These are phyloP conservation scores for Chrysolina oricalcia DNA, from an alignment of 2,888 invertebrate species.

Conservation along the genomic window DNA sequence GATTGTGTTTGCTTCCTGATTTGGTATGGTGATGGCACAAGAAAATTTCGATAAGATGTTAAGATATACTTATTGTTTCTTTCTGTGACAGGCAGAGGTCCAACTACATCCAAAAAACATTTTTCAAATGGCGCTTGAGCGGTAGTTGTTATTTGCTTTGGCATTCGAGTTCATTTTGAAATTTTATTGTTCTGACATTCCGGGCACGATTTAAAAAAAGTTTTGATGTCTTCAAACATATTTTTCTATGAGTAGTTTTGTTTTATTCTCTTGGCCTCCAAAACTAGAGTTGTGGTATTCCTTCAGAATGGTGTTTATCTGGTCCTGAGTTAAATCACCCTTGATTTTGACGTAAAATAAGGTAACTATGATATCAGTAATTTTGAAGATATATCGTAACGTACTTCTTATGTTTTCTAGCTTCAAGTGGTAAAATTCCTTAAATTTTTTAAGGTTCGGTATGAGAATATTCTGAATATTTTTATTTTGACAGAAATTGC, in stretches of 20 bases:
- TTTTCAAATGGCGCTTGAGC: neutral
- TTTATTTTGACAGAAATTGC: neutral
- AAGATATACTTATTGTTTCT: neutral
- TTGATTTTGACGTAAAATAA: too few relatives aligned
- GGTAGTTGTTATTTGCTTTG: neutral
- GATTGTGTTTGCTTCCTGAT: too few relatives aligned
- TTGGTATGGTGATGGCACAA: too few relatives aligned
- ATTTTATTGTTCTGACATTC: constrained; percentile 6
- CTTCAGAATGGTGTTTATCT: too few relatives aligned
- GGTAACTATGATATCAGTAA: neutral
- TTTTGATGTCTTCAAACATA: neutral
- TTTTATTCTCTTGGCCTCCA: too few relatives aligned
- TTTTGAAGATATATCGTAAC: neutral
- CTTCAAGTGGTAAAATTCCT: neutral
- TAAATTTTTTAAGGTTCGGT: neutral
- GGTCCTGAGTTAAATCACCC: too few relatives aligned
- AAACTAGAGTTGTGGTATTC: too few relatives aligned
- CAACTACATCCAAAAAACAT: constrained; percentile 5
- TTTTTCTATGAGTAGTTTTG: too few relatives aligned
- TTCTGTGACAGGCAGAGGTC: neutral
- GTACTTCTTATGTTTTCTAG: neutral
- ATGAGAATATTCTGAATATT: too few relatives aligned
- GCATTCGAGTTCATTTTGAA: neutral
- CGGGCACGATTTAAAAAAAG: neutral
- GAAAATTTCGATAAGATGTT: neutral